Evolutionary conservation across 2,113 vertebrate species (phyloP).

Genomic region (Orthochromis malagaraziensis): DNA sequence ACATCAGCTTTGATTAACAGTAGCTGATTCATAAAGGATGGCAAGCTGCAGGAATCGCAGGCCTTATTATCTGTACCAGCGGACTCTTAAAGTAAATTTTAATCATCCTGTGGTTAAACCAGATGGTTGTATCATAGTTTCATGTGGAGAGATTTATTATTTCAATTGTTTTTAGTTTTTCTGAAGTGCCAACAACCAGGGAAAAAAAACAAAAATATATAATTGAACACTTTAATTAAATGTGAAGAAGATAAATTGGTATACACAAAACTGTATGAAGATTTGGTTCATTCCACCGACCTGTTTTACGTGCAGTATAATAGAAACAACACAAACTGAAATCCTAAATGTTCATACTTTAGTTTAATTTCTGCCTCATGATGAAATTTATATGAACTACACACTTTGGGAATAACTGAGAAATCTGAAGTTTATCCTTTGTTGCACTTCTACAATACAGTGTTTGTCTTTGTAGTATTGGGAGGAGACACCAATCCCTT

Average conservation of each 20-base stretch:
- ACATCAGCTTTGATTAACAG: neutral
- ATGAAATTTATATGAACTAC: neutral
- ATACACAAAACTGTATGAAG: neutral
- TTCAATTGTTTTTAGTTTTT: neutral
- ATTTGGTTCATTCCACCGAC: accelerated
- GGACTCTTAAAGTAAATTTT: neutral
- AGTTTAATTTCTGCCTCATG: neutral
- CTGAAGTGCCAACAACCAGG: neutral
- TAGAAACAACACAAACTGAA: neutral
- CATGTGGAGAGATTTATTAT: neutral
- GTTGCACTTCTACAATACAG: neutral
- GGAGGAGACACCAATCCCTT: neutral
- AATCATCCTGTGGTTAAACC: neutral
- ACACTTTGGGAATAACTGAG: neutral
- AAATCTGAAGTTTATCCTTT: neutral
- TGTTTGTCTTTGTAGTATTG: neutral
- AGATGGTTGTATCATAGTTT: neutral
- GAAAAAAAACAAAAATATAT: neutral
- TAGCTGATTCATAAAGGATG: neutral
- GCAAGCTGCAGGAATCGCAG: accelerated
- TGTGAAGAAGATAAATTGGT: accelerated
- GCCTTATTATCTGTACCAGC: neutral
- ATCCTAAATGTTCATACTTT: neutral
- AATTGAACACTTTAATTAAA: neutral
- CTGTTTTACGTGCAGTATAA: neutral